Percentiles rank a stretch among this genome's conserved stretches.
Evolutionary conservation across 2,113 vertebrate genomes (phyloP).

Genomic region (Ageneiosus marmoratus): DNA sequence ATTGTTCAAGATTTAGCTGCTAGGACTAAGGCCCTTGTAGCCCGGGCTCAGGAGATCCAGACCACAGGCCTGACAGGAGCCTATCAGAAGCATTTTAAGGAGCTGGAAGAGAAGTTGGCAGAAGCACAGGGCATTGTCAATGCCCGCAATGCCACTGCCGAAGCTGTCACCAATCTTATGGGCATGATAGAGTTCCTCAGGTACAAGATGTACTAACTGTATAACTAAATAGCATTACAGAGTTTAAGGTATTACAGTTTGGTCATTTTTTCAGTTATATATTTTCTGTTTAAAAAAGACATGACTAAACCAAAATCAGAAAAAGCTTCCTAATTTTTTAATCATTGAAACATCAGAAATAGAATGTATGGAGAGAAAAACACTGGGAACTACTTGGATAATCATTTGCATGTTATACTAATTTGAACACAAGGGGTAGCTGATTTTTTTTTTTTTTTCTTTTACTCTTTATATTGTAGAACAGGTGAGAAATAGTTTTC

Average conservation of each 20-base stretch:
- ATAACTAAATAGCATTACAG: too few species aligned
- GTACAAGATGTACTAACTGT: constrained; percentile 63
- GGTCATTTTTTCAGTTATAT: not conserved
- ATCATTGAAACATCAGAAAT: not conserved
- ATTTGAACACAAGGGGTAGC: not conserved
- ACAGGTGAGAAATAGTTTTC: not conserved
- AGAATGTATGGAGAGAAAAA: not conserved
- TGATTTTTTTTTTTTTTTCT: not conserved
- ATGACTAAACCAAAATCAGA: not conserved
- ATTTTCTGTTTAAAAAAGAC: not conserved
- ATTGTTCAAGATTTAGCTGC: constrained; percentile 89
- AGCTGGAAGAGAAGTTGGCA: constrained; percentile 83
- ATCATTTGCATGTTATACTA: not conserved
- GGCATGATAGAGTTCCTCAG: constrained; percentile 83
- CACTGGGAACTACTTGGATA: not conserved
- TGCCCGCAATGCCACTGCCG: constrained; percentile 79
- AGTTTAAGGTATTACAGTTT: not conserved
- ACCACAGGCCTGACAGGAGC: constrained; percentile 81
- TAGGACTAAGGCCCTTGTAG: constrained; percentile 76
- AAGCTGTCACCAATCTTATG: constrained; percentile 75
- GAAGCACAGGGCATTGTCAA: constrained; percentile 79
- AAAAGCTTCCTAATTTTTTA: not conserved
- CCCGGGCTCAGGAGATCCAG: constrained; percentile 80
- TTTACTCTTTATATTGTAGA: not conserved
- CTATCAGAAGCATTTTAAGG: constrained; percentile 81